Base-by-base conservation (phyloP, 1,140 invertebrate species). In the Trichonephila inaurata region DNA sequence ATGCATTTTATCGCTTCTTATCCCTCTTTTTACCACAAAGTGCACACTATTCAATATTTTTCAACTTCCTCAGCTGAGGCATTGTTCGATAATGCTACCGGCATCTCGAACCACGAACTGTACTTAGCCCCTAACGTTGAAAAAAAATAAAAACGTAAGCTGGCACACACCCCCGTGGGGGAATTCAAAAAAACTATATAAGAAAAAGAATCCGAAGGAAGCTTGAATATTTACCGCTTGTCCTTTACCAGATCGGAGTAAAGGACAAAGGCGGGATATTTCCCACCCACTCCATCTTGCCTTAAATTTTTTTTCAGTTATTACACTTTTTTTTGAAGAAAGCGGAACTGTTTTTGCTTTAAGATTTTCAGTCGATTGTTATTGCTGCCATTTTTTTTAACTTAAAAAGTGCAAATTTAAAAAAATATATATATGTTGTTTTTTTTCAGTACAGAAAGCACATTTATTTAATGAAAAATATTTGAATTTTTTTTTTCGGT, bases 71-170 rank as follows among this genome's bases (percentile, higher is more conserved):
- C 16, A 62, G 62, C 18, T 58, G 12, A 18, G 5, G 88, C 44
- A 89, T 89, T 89, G 88, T 89, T 89, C 88, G 72, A 89, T 89
- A 89, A 89, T 89, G 88, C 88, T 66, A 69, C 69, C 88, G 12
- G 66, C 64, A 72, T 69, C 88, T 12, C 88, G 51, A 28, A 89
- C 88, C 88, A 28, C 66, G 66, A 77, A 77, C 66, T 77, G 28
- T 60, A 89, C 88, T 89, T 89, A 89, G 51, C 88, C 61, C 88
- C 16, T 89, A 77, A 72, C 64, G 86, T 24, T 28, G 58, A 77
- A 89, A 89, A 44, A 51, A 44, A 89, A 89, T 89, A 89, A 89
- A 89, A 89, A 77, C 40, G 61, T 72, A 89, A 72, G 88, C 88
- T 60, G 69, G 88, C 64, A 60, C n/a, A 77, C 10, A 58, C 10